Percentiles rank a stretch among this genome's conserved stretches.
These are phyloP conservation scores for Trichopoda pennipes DNA, from an alignment of 2,888 invertebrate genomes.

Conservation along the genomic window DNA sequence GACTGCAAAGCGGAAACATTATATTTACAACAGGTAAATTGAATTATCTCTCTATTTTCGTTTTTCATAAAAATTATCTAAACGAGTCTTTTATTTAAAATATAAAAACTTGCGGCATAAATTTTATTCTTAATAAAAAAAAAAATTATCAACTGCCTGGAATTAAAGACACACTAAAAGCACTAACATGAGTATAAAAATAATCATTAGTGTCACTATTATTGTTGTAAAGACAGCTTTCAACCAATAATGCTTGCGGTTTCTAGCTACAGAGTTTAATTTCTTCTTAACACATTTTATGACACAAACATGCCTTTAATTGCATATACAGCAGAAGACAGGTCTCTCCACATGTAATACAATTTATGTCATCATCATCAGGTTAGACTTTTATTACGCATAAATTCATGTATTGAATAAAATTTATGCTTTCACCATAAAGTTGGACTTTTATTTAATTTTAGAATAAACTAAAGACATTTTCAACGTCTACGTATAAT, in stretches of 20 bases:
- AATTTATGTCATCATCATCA: slow-evolving; percentile 4
- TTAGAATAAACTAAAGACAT: neutral
- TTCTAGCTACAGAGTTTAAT: slow-evolving; percentile 31
- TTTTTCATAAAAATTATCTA: too few relatives aligned
- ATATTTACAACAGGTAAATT: too few relatives aligned
- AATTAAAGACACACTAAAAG: too few relatives aligned
- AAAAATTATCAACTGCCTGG: too few relatives aligned
- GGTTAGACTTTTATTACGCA: neutral
- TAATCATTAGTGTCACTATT: too few relatives aligned
- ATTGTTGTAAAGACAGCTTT: too few relatives aligned
- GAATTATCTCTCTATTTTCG: too few relatives aligned
- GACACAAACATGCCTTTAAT: slow-evolving; percentile 30
- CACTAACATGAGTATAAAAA: too few relatives aligned
- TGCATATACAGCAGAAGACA: neutral
- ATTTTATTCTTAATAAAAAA: too few relatives aligned
- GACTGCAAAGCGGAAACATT: too few relatives aligned
- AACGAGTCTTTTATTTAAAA: too few relatives aligned
- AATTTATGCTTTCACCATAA: neutral
- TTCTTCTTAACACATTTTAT: slow-evolving; percentile 23
- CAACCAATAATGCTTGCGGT: slow-evolving; percentile 27
- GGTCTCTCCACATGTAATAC: neutral
- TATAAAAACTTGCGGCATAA: too few relatives aligned
- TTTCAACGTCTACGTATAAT: neutral
- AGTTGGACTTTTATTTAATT: neutral
- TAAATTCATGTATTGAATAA: neutral